Percentiles rank a stretch among this genome's conserved stretches.
Evolutionary conservation across 2,797 vertebrate species (phyloP).

Genomic region (Artibeus lituratus): DNA sequence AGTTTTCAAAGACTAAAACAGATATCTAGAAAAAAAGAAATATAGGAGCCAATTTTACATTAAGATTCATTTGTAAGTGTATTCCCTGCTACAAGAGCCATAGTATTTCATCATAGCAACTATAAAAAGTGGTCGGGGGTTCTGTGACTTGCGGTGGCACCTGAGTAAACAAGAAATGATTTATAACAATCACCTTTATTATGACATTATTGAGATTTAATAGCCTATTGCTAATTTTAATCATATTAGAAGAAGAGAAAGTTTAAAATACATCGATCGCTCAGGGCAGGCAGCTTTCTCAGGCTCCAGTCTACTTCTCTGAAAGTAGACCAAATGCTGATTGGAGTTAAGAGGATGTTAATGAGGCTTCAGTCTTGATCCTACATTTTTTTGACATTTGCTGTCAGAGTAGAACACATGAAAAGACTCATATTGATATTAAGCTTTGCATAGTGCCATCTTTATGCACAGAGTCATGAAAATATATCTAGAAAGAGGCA

Average conservation of each 20-base stretch:
- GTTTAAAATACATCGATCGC: neutral
- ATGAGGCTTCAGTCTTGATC: constrained; percentile 24
- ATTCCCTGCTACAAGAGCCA: neutral
- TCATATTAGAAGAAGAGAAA: neutral
- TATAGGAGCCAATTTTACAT: neutral
- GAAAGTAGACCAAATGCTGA: neutral
- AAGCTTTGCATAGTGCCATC: neutral
- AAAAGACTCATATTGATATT: neutral
- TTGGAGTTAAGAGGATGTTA: neutral
- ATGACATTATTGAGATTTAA: neutral
- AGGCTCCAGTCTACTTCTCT: neutral
- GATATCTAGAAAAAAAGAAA: neutral
- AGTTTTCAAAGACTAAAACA: neutral
- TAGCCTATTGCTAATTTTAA: neutral
- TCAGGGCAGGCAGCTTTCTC: neutral
- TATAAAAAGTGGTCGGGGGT: neutral
- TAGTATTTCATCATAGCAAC: neutral
- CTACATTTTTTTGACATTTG: constrained; percentile 22
- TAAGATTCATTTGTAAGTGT: neutral
- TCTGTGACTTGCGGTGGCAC: neutral
- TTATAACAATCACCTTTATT: neutral
- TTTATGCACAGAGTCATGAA: neutral
- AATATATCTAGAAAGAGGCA: neutral
- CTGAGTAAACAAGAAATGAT: neutral
- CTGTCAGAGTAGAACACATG: neutral